Base-by-base conservation (phyloP, 2,888 invertebrate genomes). In the Euproctis similis region DNA sequence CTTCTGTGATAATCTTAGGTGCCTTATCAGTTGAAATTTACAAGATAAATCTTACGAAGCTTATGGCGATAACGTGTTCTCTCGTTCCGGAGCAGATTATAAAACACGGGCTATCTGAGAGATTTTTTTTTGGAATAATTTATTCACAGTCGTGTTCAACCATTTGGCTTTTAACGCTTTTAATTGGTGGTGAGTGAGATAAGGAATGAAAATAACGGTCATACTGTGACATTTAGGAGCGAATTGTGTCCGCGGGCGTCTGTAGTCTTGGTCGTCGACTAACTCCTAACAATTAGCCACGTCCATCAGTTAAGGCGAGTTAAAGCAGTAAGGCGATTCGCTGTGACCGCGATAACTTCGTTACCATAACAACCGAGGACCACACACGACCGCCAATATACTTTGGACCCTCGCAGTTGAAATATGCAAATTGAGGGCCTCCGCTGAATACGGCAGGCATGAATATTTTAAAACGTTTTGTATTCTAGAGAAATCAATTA, bases 361-460 rank as follows among this genome's bases (percentile, higher is more conserved):
- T 63, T 61, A 47, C 76, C 65, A 73, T 77, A 57, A 72, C 48
- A 59, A 81, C 81, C 53, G 56, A 68, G 68, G 82, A 81, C 82
- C 82, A 81, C 82, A 81, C 82, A 82, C 78, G 77, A 68, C 55
- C 59, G 59, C 53, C 46, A 53, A 56, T 57, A 58, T 59, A 54
- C 51, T 57, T 53, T 49, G 57, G 54, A 53, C 52, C 64, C 51
- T 53, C 53, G 47, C 42, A 53, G 36, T n/a, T 39, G 44, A 45
- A 50, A 50, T 50, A 73, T 74, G 73, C 73, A 70, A 74, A 74
- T 73, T 44, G 54, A 53, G 48, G n/a, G 62, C 67, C 67, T 66
- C 60, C 52, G 49, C 55, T 59, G 61, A 60, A 64, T 53, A 55
- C 53, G 42, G 44, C 56, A 49, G 42, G 44, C 56, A 49, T 62